Percentiles rank a stretch among this genome's conserved stretches.
These are phyloP conservation scores for Patagioenas fasciata DNA, from an alignment of 2,113 vertebrate species.

Conservation along the genomic window DNA sequence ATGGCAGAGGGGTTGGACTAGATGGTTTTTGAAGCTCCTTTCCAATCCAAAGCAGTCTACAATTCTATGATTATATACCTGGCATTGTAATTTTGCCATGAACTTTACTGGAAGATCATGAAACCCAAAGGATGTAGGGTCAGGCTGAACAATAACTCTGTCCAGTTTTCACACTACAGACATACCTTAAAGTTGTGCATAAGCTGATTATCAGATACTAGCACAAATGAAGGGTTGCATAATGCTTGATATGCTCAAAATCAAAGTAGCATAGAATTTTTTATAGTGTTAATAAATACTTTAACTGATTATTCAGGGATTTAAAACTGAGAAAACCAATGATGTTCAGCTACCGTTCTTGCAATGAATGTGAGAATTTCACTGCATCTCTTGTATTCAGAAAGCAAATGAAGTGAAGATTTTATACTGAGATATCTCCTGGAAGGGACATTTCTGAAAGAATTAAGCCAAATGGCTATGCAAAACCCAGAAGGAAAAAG, in stretches of 20 bases:
- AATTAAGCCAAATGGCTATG: neutral
- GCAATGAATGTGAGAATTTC: neutral
- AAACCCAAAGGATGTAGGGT: neutral
- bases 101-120: neutral
- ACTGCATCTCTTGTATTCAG: neutral
- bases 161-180: neutral
- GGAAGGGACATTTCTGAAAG: neutral
- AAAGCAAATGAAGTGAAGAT: neutral
- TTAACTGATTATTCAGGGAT: neutral
- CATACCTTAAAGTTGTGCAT: neutral
- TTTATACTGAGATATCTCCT: neutral
- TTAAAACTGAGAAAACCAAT: neutral
- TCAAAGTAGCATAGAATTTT: neutral
- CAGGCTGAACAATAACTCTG: neutral
- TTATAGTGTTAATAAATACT: neutral
- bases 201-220: neutral
- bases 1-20: neutral
- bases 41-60: neutral
- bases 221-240: neutral
- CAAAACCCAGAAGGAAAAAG: neutral
- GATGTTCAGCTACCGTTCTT: neutral
- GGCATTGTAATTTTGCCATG: neutral
- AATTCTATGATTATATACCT: neutral
- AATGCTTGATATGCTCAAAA: neutral
- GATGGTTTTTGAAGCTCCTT: neutral